Conservation (phyloP, 1,140 invertebrate species). For the Psilanteris sp. region DNA sequence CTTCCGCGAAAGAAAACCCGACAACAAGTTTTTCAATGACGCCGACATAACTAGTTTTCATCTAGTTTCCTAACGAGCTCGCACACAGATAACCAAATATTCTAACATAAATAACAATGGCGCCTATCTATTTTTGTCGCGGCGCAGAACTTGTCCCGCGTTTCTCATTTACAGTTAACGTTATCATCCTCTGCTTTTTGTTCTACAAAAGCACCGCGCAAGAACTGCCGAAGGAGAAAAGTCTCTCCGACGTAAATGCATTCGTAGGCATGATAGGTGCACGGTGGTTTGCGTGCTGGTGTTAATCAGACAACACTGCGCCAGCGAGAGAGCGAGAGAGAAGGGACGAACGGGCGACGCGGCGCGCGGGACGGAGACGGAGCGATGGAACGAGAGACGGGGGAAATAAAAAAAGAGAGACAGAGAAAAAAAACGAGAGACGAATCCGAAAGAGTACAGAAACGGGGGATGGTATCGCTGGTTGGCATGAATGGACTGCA, state of each 20-base stretch:
- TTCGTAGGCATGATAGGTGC: constrained; percentile 35
- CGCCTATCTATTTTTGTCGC: constrained; percentile 22
- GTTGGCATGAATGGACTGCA: constrained; percentile 67
- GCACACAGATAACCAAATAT: constrained; percentile 40
- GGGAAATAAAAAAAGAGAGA: not conserved
- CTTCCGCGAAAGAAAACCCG: constrained; percentile 1
- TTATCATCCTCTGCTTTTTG: constrained; percentile 33
- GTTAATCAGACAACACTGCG: constrained; percentile 36
- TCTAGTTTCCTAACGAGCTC: constrained; percentile 32
- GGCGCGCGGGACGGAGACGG: not conserved
- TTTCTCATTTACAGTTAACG: constrained; percentile 42
- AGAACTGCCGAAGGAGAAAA: constrained; percentile 39
- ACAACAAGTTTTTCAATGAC: constrained; percentile 16
- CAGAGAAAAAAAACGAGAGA: not conserved
- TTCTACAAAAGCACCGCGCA: constrained; percentile 17
- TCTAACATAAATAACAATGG: constrained; percentile 44
- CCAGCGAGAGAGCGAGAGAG: not conserved
- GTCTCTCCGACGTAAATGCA: constrained; percentile 18
- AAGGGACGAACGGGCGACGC: constrained; percentile 12
- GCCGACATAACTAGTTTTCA: constrained; percentile 38
- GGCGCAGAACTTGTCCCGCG: constrained; percentile 31
- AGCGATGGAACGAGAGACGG: not conserved
- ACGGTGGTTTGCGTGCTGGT: constrained; percentile 17
- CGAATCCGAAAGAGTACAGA: too few relatives aligned
- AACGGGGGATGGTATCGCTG: constrained; percentile 46